phyloP scores from a whole-genome alignment of 1,140 invertebrate genomes.

The Caenorhabditis inopinata region DNA sequence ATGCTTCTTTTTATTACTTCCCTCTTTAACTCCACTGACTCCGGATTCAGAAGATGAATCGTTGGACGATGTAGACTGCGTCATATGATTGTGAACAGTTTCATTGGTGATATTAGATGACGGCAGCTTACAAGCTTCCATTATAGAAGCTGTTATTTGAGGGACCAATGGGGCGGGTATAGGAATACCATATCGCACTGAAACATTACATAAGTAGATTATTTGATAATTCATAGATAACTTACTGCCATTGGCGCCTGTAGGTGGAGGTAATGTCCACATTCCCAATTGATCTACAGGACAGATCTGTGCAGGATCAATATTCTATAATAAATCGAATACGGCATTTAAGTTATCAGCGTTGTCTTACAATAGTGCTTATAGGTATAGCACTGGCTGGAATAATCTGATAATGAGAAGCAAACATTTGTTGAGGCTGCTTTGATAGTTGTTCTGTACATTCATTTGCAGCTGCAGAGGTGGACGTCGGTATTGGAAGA shows the following conservation, averaged over 20 bases:
- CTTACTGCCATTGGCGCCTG: neutral
- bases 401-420: constrained; percentile 8
- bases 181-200: constrained; percentile 13
- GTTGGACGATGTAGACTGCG: neutral
- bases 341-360: no score
- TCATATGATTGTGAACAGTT: neutral
- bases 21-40: neutral
- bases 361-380: neutral
- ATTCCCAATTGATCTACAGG: constrained; percentile 10
- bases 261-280: constrained; percentile 3
- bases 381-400: neutral
- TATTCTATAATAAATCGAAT: neutral
- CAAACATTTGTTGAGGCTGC: neutral
- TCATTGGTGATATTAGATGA: neutral
- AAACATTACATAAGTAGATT: neutral
- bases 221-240: no score
- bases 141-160: neutral
- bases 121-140: neutral
- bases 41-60: constrained; percentile 5
- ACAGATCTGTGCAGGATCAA: neutral
- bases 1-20: neutral
- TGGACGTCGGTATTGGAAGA: neutral
- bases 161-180: neutral
- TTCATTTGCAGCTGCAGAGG: neutral
- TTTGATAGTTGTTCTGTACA: neutral